phyloP scores from a whole-genome alignment of 2,888 invertebrate genomes.

The Chaetoderma sp. region DNA sequence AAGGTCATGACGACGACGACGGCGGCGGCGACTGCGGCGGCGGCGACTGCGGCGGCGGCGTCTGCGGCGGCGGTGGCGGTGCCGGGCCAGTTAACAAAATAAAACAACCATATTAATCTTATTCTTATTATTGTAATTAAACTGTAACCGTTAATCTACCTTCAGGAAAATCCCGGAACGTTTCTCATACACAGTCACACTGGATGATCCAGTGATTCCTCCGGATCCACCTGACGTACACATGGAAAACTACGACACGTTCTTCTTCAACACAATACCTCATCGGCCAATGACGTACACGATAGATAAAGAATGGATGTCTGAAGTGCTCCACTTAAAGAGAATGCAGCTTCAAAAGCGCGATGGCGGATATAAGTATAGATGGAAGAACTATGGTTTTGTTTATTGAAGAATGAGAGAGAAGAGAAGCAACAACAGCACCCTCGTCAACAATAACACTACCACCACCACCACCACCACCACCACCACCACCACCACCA shows the following conservation, averaged over 20 bases:
- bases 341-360: conserved; percentile 62
- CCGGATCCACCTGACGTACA: conserved; percentile 57
- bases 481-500: too few species aligned
- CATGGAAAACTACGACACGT: conserved; percentile 65
- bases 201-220: conserved; percentile 48
- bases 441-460: too few species aligned
- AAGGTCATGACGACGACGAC: too few species aligned
- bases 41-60: too few species aligned
- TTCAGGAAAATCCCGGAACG: conserved; percentile 50
- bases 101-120: too few species aligned
- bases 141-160: background rate
- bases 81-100: too few species aligned
- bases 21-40: too few species aligned
- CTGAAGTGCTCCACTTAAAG: conserved; percentile 64
- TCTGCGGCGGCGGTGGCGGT: too few species aligned
- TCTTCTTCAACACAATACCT: conserved; percentile 67
- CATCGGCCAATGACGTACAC: conserved; percentile 53
- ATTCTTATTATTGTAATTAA: background rate
- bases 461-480: too few species aligned
- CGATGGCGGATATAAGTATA: conserved; percentile 56
- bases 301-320: conserved; percentile 65
- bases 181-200: conserved; percentile 53
- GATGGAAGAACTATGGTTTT: conserved; percentile 63
- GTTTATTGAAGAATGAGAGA: conserved; percentile 47
- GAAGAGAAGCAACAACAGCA: background rate